Conservation (phyloP, 1,140 invertebrate species). For the Formica selysi region DNA sequence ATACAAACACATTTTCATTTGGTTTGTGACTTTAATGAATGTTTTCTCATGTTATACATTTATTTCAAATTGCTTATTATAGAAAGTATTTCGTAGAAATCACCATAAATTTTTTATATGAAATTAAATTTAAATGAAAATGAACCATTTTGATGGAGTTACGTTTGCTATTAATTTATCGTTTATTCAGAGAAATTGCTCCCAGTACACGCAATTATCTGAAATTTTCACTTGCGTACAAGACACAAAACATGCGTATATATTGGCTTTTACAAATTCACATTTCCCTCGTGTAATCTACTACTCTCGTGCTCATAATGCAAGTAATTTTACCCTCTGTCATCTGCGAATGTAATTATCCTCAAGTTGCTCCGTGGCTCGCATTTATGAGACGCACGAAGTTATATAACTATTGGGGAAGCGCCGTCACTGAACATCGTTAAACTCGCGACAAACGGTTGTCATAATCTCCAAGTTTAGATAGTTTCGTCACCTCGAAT, state of each 20-base stretch:
- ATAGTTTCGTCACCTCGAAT: conserved; percentile 67
- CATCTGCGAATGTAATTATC: conserved; percentile 71
- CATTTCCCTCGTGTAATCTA: conserved; percentile 62
- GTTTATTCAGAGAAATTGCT: not conserved
- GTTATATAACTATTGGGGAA: conserved; percentile 70
- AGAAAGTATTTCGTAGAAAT: conserved; percentile 16
- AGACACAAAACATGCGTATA: conserved; percentile 52
- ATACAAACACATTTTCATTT: not conserved
- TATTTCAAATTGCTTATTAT: conserved; percentile 15
- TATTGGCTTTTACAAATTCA: conserved; percentile 67
- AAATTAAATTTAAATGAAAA: not conserved
- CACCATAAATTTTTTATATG: conserved; percentile 23
- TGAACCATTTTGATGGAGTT: conserved; percentile 17
- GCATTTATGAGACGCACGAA: conserved; percentile 67
- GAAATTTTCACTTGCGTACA: conserved; percentile 53
- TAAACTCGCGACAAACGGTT: conserved; percentile 70
- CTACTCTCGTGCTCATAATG: conserved; percentile 66
- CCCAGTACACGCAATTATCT: conserved; percentile 46
- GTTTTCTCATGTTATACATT: not conserved
- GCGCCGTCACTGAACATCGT: conserved; percentile 69
- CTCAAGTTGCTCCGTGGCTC: conserved; percentile 61
- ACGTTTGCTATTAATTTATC: conserved; percentile 43
- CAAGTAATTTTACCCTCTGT: conserved; percentile 73
- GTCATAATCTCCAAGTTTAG: conserved; percentile 71
- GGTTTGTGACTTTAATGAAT: not conserved